Evolutionary conservation across 2,797 vertebrate genomes (phyloP).

Genomic region (Galagoides demidoff): DNA sequence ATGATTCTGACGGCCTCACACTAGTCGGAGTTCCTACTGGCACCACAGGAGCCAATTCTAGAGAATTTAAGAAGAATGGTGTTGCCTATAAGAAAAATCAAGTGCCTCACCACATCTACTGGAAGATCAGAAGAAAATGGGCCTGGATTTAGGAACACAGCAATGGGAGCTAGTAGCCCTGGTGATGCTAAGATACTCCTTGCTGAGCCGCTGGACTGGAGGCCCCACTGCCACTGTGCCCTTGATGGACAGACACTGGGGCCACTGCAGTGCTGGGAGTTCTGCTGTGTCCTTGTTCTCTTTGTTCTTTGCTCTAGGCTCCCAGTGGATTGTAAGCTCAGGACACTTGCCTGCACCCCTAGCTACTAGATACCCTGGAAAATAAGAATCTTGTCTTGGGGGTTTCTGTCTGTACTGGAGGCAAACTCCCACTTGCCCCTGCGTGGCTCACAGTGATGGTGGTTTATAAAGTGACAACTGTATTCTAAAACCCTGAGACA

Average conservation of each 20-base stretch:
- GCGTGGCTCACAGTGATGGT: rapidly evolving
- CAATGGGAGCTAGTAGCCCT: too few relatives aligned
- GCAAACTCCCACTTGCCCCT: rapidly evolving
- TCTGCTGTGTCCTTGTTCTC: not conserved
- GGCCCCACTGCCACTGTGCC: not conserved
- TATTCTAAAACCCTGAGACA: not conserved
- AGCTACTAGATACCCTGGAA: not conserved
- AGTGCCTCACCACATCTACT: not conserved
- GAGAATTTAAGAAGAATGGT: not conserved
- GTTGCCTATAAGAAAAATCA: not conserved
- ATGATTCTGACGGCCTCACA: not conserved
- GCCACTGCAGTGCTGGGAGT: not conserved
- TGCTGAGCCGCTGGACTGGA: not conserved
- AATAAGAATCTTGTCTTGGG: not conserved
- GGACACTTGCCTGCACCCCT: not conserved
- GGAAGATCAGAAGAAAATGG: not conserved
- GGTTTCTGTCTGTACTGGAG: not conserved
- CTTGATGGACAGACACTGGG: not conserved
- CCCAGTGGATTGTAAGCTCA: not conserved
- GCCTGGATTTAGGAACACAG: not conserved
- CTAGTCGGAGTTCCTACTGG: not conserved
- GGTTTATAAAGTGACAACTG: not conserved
- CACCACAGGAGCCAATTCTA: not conserved
- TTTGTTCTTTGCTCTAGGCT: not conserved
- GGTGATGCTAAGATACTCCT: too few relatives aligned